Percentiles rank a stretch among this genome's conserved stretches.
Evolutionary conservation across 2,113 vertebrate species (phyloP).

Genomic region (Crotalus horridus): DNA sequence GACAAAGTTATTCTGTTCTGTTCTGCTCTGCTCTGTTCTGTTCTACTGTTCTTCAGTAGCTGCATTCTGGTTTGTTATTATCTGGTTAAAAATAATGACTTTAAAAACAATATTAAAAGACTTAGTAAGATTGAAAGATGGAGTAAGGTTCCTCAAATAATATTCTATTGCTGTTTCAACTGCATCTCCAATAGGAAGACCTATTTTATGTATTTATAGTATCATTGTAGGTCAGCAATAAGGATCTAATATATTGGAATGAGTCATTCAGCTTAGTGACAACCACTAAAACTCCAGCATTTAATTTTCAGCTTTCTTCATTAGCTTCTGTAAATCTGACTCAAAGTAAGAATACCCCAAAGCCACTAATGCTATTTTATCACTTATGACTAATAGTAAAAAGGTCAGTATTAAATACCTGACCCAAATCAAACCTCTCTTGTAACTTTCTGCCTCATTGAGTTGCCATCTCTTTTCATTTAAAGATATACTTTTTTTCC

Average conservation of each 20-base stretch:
- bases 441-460: slow-evolving; percentile 63
- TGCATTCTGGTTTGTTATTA: background rate
- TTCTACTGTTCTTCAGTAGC: background rate
- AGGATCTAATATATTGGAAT: background rate
- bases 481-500: slow-evolving; percentile 43
- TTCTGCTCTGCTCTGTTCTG: no score
- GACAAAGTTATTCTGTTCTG: no score
- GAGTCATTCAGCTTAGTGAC: background rate
- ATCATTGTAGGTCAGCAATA: background rate
- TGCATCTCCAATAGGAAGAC: background rate
- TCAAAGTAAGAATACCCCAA: background rate
- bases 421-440: slow-evolving; percentile 57
- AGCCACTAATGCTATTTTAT: slow-evolving; percentile 42
- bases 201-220: background rate
- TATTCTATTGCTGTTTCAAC: background rate
- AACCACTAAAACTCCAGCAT: background rate
- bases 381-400: slow-evolving; percentile 51
- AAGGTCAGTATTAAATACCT: slow-evolving; percentile 59
- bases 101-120: background rate
- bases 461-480: slow-evolving; percentile 47
- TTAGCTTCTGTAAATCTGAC: background rate
- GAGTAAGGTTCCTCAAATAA: background rate
- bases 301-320: background rate
- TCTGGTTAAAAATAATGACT: background rate
- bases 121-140: background rate